These are phyloP conservation scores for Cydia amplana DNA, from an alignment of 1,140 invertebrate species.

Conservation along the genomic window DNA sequence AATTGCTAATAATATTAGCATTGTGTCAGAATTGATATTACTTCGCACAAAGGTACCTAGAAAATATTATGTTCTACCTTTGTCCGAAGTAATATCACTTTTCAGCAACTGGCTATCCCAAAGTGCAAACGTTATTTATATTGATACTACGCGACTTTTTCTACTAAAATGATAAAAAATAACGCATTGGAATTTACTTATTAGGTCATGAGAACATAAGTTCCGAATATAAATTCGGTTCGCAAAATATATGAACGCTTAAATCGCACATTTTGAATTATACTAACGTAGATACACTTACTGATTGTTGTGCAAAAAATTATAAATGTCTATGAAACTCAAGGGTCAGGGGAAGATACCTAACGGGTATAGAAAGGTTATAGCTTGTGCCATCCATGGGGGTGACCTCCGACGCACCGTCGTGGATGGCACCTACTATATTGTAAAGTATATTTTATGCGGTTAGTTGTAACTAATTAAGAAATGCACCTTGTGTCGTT, in stretches of 20 bases:
- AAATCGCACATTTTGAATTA: slow-evolving; percentile 66
- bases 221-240: slow-evolving; percentile 33
- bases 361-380: neutral
- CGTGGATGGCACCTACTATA: neutral
- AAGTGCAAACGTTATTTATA: neutral
- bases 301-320: slow-evolving; percentile 47
- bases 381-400: neutral
- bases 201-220: slow-evolving; percentile 1
- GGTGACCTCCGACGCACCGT: neutral
- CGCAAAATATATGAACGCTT: slow-evolving; percentile 59
- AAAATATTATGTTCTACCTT: neutral
- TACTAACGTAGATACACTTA: slow-evolving; percentile 54
- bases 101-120: neutral
- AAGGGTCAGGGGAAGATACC: neutral
- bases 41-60: no score
- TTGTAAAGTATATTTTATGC: slow-evolving; percentile 29
- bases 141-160: neutral
- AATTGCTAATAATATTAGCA: neutral
- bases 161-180: neutral
- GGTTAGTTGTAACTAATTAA: slow-evolving; percentile 23
- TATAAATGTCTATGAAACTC: slow-evolving; percentile 32
- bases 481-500: slow-evolving; percentile 22
- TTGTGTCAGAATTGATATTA: no score
- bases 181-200: slow-evolving; percentile 14
- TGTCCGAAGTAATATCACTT: neutral